A percentile compares a stretch with the other conserved stretches of the same genome.
Evolutionary conservation across 2,113 vertebrate genomes (phyloP).

Genomic region (Perognathus longimembris): DNA sequence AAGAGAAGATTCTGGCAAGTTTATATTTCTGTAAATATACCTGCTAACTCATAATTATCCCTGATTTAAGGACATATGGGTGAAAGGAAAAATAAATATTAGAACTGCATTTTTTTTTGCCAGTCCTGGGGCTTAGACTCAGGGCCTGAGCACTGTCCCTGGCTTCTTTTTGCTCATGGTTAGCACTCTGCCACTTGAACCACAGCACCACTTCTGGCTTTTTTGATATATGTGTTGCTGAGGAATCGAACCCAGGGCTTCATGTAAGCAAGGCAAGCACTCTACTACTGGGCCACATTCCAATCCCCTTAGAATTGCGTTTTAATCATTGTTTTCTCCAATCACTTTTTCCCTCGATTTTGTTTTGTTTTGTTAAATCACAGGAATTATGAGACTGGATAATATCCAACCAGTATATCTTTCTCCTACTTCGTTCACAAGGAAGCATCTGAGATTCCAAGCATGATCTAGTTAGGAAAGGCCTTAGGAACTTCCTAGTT

Average conservation of each 20-base stretch:
- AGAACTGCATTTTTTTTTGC: too few relatives aligned
- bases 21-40: neutral
- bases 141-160: too few relatives aligned
- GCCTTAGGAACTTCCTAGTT: too few relatives aligned
- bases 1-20: neutral
- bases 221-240: too few relatives aligned
- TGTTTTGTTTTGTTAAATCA: neutral
- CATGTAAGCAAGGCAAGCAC: too few relatives aligned
- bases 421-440: neutral
- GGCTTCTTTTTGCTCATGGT: too few relatives aligned
- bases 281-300: too few relatives aligned
- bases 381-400: neutral
- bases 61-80: neutral
- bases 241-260: too few relatives aligned
- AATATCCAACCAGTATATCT: neutral
- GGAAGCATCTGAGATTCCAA: neutral
- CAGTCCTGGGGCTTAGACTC: too few relatives aligned
- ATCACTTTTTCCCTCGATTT: neutral
- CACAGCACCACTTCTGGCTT: too few relatives aligned
- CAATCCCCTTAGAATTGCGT: neutral
- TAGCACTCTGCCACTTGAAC: too few relatives aligned
- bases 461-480: neutral
- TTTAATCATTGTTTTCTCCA: neutral
- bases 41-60: neutral
- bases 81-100: neutral